These are phyloP conservation scores for Blera fallax DNA, from an alignment of 2,888 invertebrate species.

Conservation along the genomic window DNA sequence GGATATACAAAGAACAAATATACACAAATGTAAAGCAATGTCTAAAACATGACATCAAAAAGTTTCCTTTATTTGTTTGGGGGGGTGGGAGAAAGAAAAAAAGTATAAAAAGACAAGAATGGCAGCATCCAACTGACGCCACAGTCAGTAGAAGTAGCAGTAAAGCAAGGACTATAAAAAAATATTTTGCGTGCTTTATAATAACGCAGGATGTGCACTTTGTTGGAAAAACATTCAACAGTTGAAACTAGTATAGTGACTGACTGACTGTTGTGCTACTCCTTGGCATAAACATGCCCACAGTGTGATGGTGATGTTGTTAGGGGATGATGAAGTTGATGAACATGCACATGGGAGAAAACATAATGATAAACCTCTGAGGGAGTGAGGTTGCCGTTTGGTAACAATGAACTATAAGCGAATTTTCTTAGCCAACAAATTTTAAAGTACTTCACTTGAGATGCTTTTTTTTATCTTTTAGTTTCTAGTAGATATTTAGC, in stretches of 20 bases:
- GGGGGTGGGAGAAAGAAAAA: neutral
- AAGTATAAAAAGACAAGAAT: neutral
- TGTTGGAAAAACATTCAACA: slow-evolving; percentile 72
- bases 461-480: too few relatives aligned
- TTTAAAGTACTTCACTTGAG: too few relatives aligned
- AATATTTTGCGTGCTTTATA: slow-evolving; percentile 54
- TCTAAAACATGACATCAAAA: slow-evolving; percentile 70
- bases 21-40: slow-evolving; percentile 57
- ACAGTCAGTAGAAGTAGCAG: slow-evolving; percentile 13
- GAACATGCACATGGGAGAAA: slow-evolving; percentile 19
- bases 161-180: neutral
- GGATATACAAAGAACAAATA: slow-evolving; percentile 28
- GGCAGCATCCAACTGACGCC: slow-evolving; percentile 46
- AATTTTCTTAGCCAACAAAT: slow-evolving; percentile 24
- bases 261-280: slow-evolving; percentile 61
- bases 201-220: slow-evolving; percentile 66
- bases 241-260: slow-evolving; percentile 58
- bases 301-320: slow-evolving; percentile 2
- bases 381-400: slow-evolving; percentile 50
- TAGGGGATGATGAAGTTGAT: slow-evolving; percentile 32
- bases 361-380: slow-evolving; percentile 22
- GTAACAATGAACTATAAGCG: slow-evolving; percentile 62
- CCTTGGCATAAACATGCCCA: slow-evolving; percentile 35
- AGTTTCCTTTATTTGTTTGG: slow-evolving; percentile 44
- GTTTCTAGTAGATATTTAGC: too few relatives aligned